Conservation (phyloP, 2,113 vertebrate species). For the Leiothrix lutea region DNA sequence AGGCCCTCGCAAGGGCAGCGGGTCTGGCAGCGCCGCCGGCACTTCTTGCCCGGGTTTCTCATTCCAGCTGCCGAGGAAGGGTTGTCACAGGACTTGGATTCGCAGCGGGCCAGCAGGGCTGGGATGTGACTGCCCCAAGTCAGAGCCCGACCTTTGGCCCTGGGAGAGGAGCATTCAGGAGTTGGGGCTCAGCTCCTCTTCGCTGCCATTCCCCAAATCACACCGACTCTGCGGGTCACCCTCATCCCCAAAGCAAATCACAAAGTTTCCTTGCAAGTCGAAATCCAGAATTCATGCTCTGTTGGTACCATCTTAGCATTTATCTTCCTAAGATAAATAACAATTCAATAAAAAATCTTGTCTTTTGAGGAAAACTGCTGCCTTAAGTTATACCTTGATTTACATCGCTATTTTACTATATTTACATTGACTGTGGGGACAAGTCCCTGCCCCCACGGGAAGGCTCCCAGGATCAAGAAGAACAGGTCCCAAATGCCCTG, state of each 20-base stretch:
- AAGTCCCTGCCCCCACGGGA: neutral
- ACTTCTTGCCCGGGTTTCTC: fast-evolving
- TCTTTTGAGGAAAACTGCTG: neutral
- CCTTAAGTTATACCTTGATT: neutral
- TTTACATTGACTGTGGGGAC: neutral
- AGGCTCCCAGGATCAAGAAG: neutral
- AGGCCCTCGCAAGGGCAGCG: neutral
- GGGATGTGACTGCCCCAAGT: neutral
- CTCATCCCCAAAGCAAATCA: fast-evolving
- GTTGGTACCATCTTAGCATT: neutral
- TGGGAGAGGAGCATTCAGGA: fast-evolving
- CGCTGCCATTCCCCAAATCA: fast-evolving
- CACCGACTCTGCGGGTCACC: fast-evolving
- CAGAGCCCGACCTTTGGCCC: neutral
- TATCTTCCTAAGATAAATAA: neutral
- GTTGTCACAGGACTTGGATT: neutral
- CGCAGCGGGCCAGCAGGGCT: neutral
- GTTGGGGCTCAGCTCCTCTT: fast-evolving
- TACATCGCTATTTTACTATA: fast-evolving
- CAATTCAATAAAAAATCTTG: neutral
- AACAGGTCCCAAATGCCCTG: neutral
- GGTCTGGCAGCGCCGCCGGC: neutral
- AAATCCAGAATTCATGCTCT: neutral
- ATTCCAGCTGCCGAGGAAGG: neutral
- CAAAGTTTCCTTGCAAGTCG: neutral